A percentile compares a stretch with the other conserved stretches of the same genome.
These are phyloP conservation scores for Mercenaria mercenaria DNA, from an alignment of 1,140 invertebrate species.

Conservation along the genomic window DNA sequence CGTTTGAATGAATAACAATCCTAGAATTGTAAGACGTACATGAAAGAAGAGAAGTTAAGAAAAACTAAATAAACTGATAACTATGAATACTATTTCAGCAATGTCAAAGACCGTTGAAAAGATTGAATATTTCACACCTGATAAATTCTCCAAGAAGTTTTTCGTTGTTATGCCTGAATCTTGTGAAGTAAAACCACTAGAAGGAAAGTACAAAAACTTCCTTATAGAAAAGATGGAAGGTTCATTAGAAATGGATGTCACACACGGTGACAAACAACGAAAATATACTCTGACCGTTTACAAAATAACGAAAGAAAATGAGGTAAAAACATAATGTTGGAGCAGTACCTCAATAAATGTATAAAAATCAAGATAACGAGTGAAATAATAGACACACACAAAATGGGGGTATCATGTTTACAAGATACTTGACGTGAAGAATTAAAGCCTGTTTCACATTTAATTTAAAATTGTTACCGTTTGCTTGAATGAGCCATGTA, in stretches of 20 bases:
- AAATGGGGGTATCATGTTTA: too few species aligned
- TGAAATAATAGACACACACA: too few species aligned
- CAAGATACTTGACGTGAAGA: too few species aligned
- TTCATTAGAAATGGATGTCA: not conserved
- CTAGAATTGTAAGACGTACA: too few species aligned
- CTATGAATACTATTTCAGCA: not conserved
- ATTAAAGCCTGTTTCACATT: too few species aligned
- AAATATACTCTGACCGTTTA: not conserved
- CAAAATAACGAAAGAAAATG: not conserved
- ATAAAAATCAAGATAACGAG: too few species aligned
- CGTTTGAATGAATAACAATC: too few species aligned
- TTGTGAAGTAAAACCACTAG: not conserved
- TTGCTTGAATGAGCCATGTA: too few species aligned
- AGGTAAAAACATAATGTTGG: not conserved
- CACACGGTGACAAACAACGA: constrained; percentile 10
- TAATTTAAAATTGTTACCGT: too few species aligned
- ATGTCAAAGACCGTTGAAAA: not conserved
- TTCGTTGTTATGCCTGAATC: constrained; percentile 9
- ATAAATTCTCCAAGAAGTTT: constrained; percentile 3
- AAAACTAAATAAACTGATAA: too few species aligned
- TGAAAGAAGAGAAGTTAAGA: too few species aligned
- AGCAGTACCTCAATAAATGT: too few species aligned
- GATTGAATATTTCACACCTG: not conserved
- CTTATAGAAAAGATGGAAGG: not conserved
- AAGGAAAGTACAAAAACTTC: not conserved